Evolutionary conservation across 2,113 vertebrate species (phyloP).

Genomic region (Suncus etruscus): DNA sequence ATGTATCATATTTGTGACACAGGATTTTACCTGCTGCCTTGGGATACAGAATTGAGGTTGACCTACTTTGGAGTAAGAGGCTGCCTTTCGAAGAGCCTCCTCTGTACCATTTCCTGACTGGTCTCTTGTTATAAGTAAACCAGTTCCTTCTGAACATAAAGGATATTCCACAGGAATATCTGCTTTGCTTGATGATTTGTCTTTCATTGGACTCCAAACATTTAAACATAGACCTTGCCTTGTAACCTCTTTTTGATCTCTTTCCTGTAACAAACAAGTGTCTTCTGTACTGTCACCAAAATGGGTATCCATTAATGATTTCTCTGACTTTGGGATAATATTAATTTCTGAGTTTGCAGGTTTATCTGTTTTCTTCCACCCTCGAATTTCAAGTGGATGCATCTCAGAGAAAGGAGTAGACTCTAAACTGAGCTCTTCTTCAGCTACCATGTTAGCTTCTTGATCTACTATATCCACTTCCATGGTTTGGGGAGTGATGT

Average conservation of each 20-base stretch:
- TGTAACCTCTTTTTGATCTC: neutral
- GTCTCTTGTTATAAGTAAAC: neutral
- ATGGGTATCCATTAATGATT: neutral
- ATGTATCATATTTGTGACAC: neutral
- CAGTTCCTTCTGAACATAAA: neutral
- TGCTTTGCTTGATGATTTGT: conserved; percentile 28
- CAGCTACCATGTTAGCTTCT: neutral
- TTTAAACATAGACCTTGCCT: neutral
- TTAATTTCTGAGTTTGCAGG: neutral
- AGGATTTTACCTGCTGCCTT: neutral
- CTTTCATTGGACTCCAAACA: neutral
- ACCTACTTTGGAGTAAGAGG: neutral
- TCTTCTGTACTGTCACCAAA: neutral
- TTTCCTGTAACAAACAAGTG: neutral
- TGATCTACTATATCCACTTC: neutral
- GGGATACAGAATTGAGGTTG: neutral
- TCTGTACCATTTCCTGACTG: neutral
- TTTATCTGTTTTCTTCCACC: conserved; percentile 4
- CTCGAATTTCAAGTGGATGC: neutral
- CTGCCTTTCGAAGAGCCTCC: neutral
- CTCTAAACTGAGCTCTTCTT: neutral
- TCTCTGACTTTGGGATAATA: neutral
- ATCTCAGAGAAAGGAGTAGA: neutral
- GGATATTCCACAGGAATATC: neutral
- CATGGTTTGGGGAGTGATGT: neutral